These are phyloP conservation scores for Pogonus chalceus DNA, from an alignment of 1,140 invertebrate species.

Conservation along the genomic window DNA sequence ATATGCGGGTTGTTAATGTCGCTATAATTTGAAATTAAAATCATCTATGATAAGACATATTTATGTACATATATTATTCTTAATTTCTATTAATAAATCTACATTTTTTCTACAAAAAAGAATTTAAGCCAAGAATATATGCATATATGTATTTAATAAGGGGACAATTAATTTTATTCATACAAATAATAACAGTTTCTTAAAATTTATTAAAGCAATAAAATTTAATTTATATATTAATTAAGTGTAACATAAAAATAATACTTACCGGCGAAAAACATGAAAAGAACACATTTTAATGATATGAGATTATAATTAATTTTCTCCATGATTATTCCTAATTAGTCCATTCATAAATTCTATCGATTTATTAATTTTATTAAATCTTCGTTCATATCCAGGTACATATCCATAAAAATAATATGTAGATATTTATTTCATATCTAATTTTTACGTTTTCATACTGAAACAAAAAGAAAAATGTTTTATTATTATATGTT, in stretches of 20 bases:
- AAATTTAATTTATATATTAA: neutral
- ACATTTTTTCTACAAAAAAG: neutral
- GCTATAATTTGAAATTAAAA: no score
- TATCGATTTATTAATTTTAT: neutral
- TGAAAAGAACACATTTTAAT: constrained; percentile 41
- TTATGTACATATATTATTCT: no score
- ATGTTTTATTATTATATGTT: no score
- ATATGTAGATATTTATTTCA: neutral
- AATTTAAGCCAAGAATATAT: neutral
- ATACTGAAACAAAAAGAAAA: neutral
- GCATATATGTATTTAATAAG: neutral
- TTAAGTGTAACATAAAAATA: constrained; percentile 1
- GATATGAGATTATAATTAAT: constrained; percentile 39
- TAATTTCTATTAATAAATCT: neutral
- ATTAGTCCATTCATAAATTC: neutral
- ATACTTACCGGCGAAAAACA: constrained; percentile 41
- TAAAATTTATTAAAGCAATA: neutral
- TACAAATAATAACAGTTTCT: constrained; percentile 1
- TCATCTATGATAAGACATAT: no score
- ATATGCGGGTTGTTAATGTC: no score
- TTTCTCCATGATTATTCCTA: constrained; percentile 1
- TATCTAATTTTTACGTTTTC: neutral
- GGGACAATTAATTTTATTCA: neutral
- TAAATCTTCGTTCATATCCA: neutral
- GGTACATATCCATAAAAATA: neutral